phyloP scores from a whole-genome alignment of 2,113 vertebrate genomes.

The Tragelaphus buxtoni region DNA sequence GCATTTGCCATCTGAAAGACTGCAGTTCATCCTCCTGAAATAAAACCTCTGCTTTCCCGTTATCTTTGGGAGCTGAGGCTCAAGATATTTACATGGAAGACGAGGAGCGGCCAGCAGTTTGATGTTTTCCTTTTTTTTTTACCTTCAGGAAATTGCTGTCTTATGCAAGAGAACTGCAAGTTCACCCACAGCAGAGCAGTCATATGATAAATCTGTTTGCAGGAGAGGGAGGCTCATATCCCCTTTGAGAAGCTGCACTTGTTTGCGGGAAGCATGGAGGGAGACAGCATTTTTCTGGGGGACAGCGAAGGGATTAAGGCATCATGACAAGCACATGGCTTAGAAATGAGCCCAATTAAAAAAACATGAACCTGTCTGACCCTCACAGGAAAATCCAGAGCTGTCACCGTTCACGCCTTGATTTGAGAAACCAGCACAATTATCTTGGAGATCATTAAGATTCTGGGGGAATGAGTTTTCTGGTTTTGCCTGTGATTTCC shows the following conservation, averaged over 20 bases:
- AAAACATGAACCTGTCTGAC: conserved; percentile 73
- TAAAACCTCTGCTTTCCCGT: not conserved
- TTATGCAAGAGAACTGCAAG: conserved; percentile 49
- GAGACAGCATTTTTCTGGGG: not conserved
- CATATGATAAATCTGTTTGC: conserved; percentile 59
- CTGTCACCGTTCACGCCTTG: conserved; percentile 63
- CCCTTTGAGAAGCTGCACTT: conserved; percentile 39
- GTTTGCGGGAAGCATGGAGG: conserved; percentile 17
- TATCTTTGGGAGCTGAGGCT: conserved; percentile 43
- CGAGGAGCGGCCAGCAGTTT: conserved; percentile 10
- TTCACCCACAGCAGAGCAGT: conserved; percentile 31
- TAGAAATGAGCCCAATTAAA: conserved; percentile 78
- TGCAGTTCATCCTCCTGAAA: not conserved
- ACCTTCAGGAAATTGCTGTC: conserved; percentile 64
- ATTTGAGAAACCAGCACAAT: conserved; percentile 63
- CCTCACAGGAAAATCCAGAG: conserved; percentile 69
- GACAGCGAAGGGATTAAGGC: conserved; percentile 9
- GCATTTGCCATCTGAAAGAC: not conserved
- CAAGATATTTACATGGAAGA: conserved; percentile 55
- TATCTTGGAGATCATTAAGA: conserved; percentile 71
- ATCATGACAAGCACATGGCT: conserved; percentile 53
- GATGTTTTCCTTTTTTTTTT: accelerated
- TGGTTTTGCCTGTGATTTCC: conserved; percentile 68
- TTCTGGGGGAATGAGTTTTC: conserved; percentile 68
- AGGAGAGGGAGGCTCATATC: not conserved